Percentiles rank a stretch among this genome's conserved stretches.
These are phyloP conservation scores for Gymnoscopelus braueri DNA, from an alignment of 2,797 vertebrate species.

Conservation along the genomic window DNA sequence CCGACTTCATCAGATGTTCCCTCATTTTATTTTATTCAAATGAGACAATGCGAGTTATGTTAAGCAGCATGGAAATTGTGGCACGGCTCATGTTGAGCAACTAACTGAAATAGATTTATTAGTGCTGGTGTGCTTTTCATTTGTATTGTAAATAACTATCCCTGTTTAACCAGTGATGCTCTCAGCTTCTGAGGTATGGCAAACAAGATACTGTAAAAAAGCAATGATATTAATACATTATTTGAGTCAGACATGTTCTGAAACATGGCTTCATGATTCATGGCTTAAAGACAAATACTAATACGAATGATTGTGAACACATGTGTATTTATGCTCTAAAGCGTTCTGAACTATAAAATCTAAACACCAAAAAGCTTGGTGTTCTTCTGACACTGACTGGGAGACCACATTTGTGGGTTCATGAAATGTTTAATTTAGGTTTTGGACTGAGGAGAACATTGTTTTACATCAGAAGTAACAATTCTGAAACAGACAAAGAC, in stretches of 20 bases:
- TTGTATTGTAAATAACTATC: constrained; percentile 61
- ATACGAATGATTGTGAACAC: no score
- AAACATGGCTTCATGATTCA: background rate
- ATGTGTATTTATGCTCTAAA: no score
- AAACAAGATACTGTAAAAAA: constrained; percentile 2
- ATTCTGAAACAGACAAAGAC: no score
- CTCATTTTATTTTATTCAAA: constrained; percentile 74
- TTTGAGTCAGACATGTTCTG: background rate
- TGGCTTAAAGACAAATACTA: no score
- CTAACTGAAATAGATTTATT: constrained; percentile 68
- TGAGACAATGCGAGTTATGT: constrained; percentile 61
- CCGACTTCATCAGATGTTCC: constrained; percentile 66
- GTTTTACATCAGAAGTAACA: background rate
- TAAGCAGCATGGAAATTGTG: constrained; percentile 65
- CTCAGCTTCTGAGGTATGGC: background rate
- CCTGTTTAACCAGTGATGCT: constrained; percentile 37
- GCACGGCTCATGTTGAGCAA: constrained; percentile 64
- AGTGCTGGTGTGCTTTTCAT: constrained; percentile 57
- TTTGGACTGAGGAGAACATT: background rate
- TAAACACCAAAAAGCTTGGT: no score
- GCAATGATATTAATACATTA: background rate
- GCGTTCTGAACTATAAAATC: no score
- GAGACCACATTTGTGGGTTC: background rate
- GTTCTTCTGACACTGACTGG: background rate
- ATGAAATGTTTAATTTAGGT: background rate